Evolutionary conservation across 2,888 invertebrate genomes (phyloP), one percentile per base, ranked within the genome.

Genomic region (Xestia c-nigrum): DNA sequence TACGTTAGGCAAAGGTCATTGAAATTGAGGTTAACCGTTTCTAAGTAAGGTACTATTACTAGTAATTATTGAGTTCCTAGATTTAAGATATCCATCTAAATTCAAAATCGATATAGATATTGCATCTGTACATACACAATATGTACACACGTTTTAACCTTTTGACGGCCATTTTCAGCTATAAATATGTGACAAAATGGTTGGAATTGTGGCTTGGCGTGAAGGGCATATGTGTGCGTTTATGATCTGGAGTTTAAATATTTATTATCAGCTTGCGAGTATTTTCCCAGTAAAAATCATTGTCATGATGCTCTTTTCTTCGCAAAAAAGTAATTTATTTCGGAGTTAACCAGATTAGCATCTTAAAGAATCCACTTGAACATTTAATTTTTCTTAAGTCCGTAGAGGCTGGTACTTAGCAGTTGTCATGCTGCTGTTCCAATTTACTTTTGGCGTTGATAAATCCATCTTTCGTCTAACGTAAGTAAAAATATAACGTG

Each of bases 281-380:
- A 31, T 40, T 69, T 72, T 40, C 14, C 4, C 21, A 19, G 6
- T 46, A 19, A 50, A 66, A 40, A 63, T 21, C 6, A 50, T 52
- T 69, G 4, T 10, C 43, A 14, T 43, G 9, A 31, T 59, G 57
- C 6, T 64, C 47, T 76, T 10, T 21, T 43, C 52, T 43, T 43
- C 43, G 7, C 7, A 43, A 43, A 43, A 7, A 14, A n/a, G 47
- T 65, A n/a, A 21, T 66, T 59, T 38, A n/a, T 78, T n/a, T 65
- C 43, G 16, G 16, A 57, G 12, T 43, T 64, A 64, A 7, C 19
- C 16, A 19, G 71, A 78, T 77, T 57, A 71, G 10, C 16, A 72
- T 72, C 57, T 72, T 46, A 21, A 65, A 70, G 19, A 77, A 70
- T 43, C 9, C 50, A 72, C 46, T 70, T 40, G 40, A 63, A 21